Base-by-base conservation (phyloP, 2,797 vertebrate genomes). In the Anguilla anguilla region DNA sequence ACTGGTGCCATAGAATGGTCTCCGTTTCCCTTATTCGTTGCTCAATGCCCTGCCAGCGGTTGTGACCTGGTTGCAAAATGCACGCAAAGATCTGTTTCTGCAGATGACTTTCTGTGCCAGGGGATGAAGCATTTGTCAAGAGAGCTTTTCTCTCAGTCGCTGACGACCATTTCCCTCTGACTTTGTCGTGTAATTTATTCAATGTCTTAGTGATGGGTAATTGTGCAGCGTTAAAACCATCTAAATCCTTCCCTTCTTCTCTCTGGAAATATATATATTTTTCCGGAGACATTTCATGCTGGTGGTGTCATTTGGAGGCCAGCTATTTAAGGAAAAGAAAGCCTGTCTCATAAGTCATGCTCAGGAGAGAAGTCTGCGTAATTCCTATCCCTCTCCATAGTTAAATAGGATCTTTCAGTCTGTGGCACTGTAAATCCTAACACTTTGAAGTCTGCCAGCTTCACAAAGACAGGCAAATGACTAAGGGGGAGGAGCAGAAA, bases 341-440 rank as follows among this genome's bases (percentile, higher is more conserved):
- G 51, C n/a, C 31, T 35, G 85, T 74, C 74, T 79, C 85, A 77
- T 69, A 86, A 86, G 67, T 79, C 46, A 46, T n/a, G 85, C 46
- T 77, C 85, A 31, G 39, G 67, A 86, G 85, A 69, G 69, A 51
- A 72, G 67, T 69, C 49, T 74, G 31, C 51, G 85, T 67, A 86
- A 77, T 72, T 72, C 69, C 61, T 17, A 25, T 74, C 67, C 15
- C 72, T 77, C 85, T 86, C 43, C 6, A 15, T 25, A 86, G 85
- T 77, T 77, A 67, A 86, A 86, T 86, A 77, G 85, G 67, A 74
- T 74, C 72, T 86, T 77, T 86, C 85, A 77, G 67, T 69, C 53
- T 77, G 67, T 51, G 74, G 85, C 31, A 72, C 85, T 77, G 85
- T 86, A 69, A 86, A 86, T 86, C 85, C 28, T 6, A 43, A 49